Evolutionary conservation across 2,888 invertebrate genomes (phyloP).

Genomic region (Ichneumoninae sp.): DNA sequence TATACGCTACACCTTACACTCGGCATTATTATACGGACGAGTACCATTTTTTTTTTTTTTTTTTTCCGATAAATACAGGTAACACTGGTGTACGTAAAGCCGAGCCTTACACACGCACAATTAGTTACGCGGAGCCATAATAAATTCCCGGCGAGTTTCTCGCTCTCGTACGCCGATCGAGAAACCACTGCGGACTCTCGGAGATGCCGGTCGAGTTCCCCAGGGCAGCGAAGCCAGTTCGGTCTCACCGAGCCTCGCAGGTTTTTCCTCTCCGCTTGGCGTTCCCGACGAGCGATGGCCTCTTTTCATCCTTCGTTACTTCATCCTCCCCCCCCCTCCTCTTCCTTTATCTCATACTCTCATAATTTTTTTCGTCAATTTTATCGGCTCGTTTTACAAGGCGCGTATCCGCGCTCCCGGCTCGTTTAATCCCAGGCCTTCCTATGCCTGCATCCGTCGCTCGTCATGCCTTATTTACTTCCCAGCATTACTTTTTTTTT

Average conservation of each 20-base stretch:
- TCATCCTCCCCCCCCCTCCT: constrained; percentile 21
- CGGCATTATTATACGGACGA: constrained; percentile 53
- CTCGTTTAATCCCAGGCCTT: constrained; percentile 5
- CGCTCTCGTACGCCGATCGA: constrained; percentile 28
- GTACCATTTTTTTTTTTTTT: constrained; percentile 15
- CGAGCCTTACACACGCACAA: constrained; percentile 43
- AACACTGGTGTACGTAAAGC: constrained; percentile 6
- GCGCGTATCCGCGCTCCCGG: constrained; percentile 49
- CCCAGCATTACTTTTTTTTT: constrained; percentile 16
- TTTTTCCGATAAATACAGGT: constrained; percentile 17
- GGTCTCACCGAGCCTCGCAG: constrained; percentile 4
- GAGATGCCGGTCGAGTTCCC: constrained; percentile 31
- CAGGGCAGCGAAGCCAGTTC: constrained; percentile 47
- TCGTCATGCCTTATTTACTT: constrained; percentile 56
- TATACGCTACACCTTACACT: constrained; percentile 41
- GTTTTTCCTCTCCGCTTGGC: constrained; percentile 63
- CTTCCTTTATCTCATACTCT: neutral
- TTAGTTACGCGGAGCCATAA: constrained; percentile 62
- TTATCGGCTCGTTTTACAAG: constrained; percentile 60
- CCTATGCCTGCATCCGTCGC: constrained; percentile 6
- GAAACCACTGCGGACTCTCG: constrained; percentile 17
- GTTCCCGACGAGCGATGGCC: constrained; percentile 45
- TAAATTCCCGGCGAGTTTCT: constrained; percentile 60
- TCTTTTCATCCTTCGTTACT: constrained; percentile 22
- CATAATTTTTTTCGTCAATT: constrained; percentile 37